A percentile compares a stretch with the other conserved stretches of the same genome.
These are phyloP conservation scores for Orius laevigatus DNA, from an alignment of 1,140 invertebrate species.

Conservation along the genomic window DNA sequence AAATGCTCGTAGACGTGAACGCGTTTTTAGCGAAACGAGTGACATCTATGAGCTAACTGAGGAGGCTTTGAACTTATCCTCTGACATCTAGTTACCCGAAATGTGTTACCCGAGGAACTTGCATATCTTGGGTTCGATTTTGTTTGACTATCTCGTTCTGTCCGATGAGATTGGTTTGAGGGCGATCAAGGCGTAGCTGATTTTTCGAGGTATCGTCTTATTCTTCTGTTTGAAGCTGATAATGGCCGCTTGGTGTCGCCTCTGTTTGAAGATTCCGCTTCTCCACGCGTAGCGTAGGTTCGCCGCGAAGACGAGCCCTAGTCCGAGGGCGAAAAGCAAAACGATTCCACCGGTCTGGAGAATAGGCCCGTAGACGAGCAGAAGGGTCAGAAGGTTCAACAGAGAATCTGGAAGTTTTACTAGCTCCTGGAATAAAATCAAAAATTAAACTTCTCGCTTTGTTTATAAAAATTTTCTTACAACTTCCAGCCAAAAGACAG, in stretches of 20 bases:
- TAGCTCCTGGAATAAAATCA: constrained; percentile 12
- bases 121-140: too few relatives aligned
- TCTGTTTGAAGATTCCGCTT: constrained; percentile 7
- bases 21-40: too few relatives aligned
- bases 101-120: too few relatives aligned
- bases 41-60: too few relatives aligned
- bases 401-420: constrained; percentile 14
- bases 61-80: too few relatives aligned
- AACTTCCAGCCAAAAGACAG: constrained; percentile 47
- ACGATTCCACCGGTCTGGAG: constrained; percentile 2
- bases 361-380: constrained; percentile 15
- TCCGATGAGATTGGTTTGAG: background rate
- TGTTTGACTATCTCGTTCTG: background rate
- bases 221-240: constrained; percentile 14
- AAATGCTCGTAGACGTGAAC: too few relatives aligned
- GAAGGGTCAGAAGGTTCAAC: constrained; percentile 16
- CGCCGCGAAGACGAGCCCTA: constrained; percentile 9
- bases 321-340: background rate
- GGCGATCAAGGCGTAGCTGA: too few relatives aligned
- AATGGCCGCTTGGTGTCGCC: constrained; percentile 5
- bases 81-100: too few relatives aligned
- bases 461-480: constrained; percentile 27
- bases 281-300: constrained; percentile 13
- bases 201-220: background rate
- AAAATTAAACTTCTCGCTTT: background rate